Base-by-base conservation (phyloP, 2,888 invertebrate species). In the Troides helena region DNA sequence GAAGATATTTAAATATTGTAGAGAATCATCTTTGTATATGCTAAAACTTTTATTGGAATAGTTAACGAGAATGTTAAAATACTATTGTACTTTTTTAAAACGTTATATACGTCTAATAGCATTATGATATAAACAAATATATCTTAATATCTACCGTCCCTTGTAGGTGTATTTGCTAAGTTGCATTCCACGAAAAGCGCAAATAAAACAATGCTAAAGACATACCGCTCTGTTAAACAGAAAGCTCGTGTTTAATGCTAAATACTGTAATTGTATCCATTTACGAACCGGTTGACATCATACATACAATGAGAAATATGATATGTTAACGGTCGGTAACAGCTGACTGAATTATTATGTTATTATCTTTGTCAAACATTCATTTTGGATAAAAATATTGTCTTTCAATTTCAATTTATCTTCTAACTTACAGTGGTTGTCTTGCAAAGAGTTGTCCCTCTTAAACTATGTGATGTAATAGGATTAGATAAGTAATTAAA, bases 211-310 rank as follows among this genome's bases (percentile, higher is more conserved):
- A 70, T 36, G 70, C 57, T 36, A 64, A 46, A 39, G 25, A 67
- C 59, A 53, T 50, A 7, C 23, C 30, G 68, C 68, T 56, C 72
- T 73, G 73, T 79, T 82, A 79, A 84, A 86, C 81, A 84, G 85
- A 84, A 86, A 83, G 82, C 84, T 79, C 74, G 60, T 68, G 62
- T 74, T 77, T 72, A 82, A 50, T 81, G 88, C 86, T 85, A 87
- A 87, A 77, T 80, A 72, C 75, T 74, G 81, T 78, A 84, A 83
- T 80, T 79, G 72, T 77, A 87, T 72, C 79, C 78, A 79, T 79
- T 74, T 81, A 79, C 77, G 74, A 73, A 75, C 74, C 75, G 76
- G 70, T 30, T 62, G 71, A 71, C 69, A 71, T 70, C 72, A 50
- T 50, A 50, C 10, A 50, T 50, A 50, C 50, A 50, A 50, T 17